Conservation (phyloP, 2,113 vertebrate genomes). For the Corythornis madagascariensis region DNA sequence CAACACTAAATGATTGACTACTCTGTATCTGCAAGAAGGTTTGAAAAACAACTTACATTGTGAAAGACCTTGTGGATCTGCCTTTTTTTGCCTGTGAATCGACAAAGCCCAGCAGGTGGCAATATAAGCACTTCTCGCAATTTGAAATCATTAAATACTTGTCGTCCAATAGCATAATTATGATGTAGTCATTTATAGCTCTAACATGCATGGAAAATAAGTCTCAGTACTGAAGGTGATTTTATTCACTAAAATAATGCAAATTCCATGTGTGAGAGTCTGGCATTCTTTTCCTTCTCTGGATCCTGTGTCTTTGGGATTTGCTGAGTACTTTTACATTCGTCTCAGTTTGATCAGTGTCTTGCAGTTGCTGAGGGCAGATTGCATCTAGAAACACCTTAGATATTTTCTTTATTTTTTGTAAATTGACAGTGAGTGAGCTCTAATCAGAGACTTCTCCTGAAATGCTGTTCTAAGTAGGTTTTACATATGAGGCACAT, state of each 20-base stretch:
- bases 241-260: slow-evolving; percentile 39
- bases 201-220: slow-evolving; percentile 28
- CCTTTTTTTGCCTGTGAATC: neutral
- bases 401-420: slow-evolving; percentile 7
- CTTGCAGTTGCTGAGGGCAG: neutral
- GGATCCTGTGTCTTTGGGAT: neutral
- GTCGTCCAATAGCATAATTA: neutral
- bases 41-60: neutral
- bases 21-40: neutral
- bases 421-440: neutral
- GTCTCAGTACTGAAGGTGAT: neutral
- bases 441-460: neutral
- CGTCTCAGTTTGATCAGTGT: neutral
- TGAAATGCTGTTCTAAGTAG: neutral
- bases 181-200: neutral
- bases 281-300: slow-evolving; percentile 14
- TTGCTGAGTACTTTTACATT: neutral
- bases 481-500: neutral
- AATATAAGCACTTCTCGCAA: slow-evolving; percentile 63
- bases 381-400: neutral
- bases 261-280: neutral
- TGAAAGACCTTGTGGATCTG: neutral
- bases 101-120: slow-evolving; percentile 72
- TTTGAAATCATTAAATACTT: neutral
- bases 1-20: neutral